These are phyloP conservation scores for Prolemur simus DNA, from an alignment of 2,113 vertebrate genomes.

Conservation along the genomic window DNA sequence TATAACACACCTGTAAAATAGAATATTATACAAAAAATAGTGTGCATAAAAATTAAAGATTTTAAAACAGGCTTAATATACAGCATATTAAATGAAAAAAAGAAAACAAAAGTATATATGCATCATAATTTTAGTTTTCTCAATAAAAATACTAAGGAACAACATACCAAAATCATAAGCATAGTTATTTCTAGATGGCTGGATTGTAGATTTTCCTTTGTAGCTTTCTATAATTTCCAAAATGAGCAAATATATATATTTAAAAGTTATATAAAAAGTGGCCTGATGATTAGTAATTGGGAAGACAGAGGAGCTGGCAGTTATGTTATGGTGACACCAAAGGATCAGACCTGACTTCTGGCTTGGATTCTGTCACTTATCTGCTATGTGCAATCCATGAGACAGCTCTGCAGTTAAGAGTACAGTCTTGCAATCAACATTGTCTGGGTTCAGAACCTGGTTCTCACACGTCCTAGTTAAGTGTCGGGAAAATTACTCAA, in stretches of 20 bases:
- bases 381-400: fast-evolving
- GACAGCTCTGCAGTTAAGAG: neutral
- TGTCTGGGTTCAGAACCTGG: too few species aligned
- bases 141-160: neutral
- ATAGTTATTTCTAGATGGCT: neutral
- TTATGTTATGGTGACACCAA: too few species aligned
- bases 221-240: neutral
- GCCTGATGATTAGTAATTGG: neutral
- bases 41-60: neutral
- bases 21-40: neutral
- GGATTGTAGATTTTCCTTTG: neutral
- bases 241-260: neutral
- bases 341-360: too few species aligned
- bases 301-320: neutral
- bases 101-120: neutral
- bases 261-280: neutral
- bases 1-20: too few species aligned
- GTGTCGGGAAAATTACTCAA: neutral
- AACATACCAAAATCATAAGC: neutral
- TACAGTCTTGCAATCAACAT: neutral
- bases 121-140: neutral
- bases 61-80: neutral
- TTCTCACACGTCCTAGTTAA: neutral
- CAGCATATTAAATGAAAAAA: neutral
- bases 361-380: neutral